Evolutionary conservation across 2,888 invertebrate species (phyloP).

Genomic region (Schrankia costaestrigalis): DNA sequence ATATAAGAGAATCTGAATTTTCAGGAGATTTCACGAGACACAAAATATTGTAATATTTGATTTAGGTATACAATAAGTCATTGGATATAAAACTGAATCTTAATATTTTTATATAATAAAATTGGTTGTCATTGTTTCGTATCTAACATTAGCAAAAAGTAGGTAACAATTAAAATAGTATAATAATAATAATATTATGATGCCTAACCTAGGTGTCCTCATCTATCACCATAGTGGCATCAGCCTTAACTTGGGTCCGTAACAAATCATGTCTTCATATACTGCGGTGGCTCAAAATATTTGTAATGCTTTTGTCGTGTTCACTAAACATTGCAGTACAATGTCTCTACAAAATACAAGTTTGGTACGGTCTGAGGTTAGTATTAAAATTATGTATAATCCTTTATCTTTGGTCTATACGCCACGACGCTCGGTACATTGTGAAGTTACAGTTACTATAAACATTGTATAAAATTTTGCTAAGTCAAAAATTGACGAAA

Average conservation of each 20-base stretch:
- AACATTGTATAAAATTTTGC: slow-evolving; percentile 80
- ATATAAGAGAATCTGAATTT: slow-evolving; percentile 49
- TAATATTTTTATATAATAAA: slow-evolving; percentile 22
- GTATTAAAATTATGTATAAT: slow-evolving; percentile 73
- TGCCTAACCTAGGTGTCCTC: slow-evolving; percentile 27
- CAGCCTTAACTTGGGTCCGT: slow-evolving; percentile 28
- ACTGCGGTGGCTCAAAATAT: slow-evolving; percentile 23
- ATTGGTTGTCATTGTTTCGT: slow-evolving; percentile 14
- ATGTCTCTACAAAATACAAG: slow-evolving; percentile 67
- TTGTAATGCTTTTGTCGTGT: slow-evolving; percentile 11
- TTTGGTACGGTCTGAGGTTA: slow-evolving; percentile 80
- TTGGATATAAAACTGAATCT: slow-evolving; percentile 23
- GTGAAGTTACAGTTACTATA: slow-evolving; percentile 70
- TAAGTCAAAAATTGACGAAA: slow-evolving; percentile 80
- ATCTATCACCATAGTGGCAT: slow-evolving; percentile 27
- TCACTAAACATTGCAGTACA: slow-evolving; percentile 42
- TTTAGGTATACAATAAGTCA: slow-evolving; percentile 19
- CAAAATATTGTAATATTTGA: slow-evolving; percentile 23
- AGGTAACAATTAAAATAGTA: slow-evolving; percentile 40
- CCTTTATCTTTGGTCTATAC: slow-evolving; percentile 77
- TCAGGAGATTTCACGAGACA: slow-evolving; percentile 34
- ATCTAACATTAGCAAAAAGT: slow-evolving; percentile 31
- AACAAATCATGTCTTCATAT: slow-evolving; percentile 23
- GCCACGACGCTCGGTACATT: slow-evolving; percentile 69
- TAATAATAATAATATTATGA: no score